Evolutionary conservation across 2,888 invertebrate species (phyloP), one percentile per base, ranked within the genome.

Genomic region (Stictocephala bisonia): DNA sequence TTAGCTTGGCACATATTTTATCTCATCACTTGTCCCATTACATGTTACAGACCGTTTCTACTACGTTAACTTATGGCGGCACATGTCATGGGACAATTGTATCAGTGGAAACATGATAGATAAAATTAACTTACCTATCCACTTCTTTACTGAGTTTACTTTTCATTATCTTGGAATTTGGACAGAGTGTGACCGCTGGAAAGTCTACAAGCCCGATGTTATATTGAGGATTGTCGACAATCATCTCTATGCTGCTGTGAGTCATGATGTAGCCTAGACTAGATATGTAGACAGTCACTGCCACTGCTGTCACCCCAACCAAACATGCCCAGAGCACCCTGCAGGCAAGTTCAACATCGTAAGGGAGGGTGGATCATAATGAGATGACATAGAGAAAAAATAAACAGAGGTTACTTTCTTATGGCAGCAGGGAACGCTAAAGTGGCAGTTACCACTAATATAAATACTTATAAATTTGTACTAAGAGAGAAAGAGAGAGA

Each of bases 121-220:
- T 9, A 9, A 35, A 35, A 9, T 48, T n/a, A 22, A 24, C 26
- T 66, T 26, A 67, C 44, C 27, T 11, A 15, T 15, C 15, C 26
- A 56, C 41, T 9, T 41, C 1, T 13, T 11, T 41, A n/a, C 18
- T n/a, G 20, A 70, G 31, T 56, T 41, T 70, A 1, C 24, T 18
- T 20, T 26, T 53, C 70, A 53, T 70, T 11, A 70, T 26, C 18
- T 70, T 70, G 15, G 29, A 27, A 26, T 70, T 56, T 27, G 70
- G 40, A 44, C 64, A 64, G 7, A 64, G 6, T 11, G 64, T 64
- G 9, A 64, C 64, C 3, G 64, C 64, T 15, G 64, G 64, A 22
- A 64, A 64, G 64, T 64, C 64, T 26, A 15, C 27, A n/a, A 41
- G 41, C 44, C 44, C 44, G 1, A 64, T 7, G 15, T 20, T 24